Base-by-base conservation (phyloP, 2,888 invertebrate genomes). In the Eupithecia centaureata region DNA sequence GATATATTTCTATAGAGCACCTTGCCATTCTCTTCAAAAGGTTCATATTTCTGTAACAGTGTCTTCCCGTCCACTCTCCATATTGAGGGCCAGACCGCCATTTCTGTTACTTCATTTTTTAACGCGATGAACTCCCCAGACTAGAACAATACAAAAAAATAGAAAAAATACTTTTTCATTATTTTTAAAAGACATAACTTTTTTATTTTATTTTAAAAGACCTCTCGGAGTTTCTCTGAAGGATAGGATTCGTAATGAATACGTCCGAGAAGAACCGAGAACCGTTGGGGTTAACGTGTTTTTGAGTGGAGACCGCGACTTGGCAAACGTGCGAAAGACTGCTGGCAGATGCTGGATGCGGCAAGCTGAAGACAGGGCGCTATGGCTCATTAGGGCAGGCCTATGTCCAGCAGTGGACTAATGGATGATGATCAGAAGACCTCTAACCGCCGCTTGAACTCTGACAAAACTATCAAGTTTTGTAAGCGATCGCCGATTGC, bases 51-150 rank as follows among this genome's bases (percentile, higher is more conserved):
- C 88, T 97, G 97, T 71, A 97, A 87, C 73, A 97, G 93, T 25
- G 96, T 95, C 88, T 96, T 97, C 0, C 97, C 97, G 85, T 98
- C 98, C 52, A 98, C 97, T 87, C 97, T 95, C 98, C 98, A 98
- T 79, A 98, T 95, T 7, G 96, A 95, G 8, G 98, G 98, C 95
- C 96, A 96, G 86, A 58, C 70, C 27, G 70, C 32, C 65, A 97
- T 96, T 84, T 96, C 95, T 68, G 94, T 94, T 75, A 97, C 87
- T 89, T 98, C 98, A 61, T 95, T 94, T 90, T 97, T 97, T 82
- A 97, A 95, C 47, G 97, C 96, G 73, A 98, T 96, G 93, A 98
- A 98, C 83, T 97, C 97, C 54, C 98, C 98, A 73, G 96, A 95
- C 98, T 98, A 90, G 94, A 94, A 81, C 74, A 74, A 76, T 42